Evolutionary conservation across 2,888 invertebrate species (phyloP), one percentile per base, ranked within the genome.

Genomic region (Hyalella azteca): DNA sequence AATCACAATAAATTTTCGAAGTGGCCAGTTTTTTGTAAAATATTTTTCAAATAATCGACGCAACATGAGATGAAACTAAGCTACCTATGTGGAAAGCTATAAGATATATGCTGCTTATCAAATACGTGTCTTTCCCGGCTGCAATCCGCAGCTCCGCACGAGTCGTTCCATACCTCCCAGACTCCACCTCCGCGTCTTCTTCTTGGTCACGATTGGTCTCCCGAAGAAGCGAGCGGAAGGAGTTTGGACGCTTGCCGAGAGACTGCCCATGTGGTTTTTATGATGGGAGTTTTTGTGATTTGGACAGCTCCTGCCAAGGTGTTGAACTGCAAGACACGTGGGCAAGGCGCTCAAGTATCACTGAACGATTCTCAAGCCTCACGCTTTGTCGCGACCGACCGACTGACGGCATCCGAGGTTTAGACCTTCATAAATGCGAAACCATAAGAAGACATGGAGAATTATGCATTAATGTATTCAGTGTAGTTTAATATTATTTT

Each of bases 171-270:
- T 66, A 66, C 66, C 39, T 36, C 15, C 29, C 15, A 36, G 66
- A 66, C 66, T 66, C 66, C 75, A 75, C 75, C 75, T n/a, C 75
- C 75, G 29, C 45, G n/a, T 75, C 75, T 75, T 75, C 75, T 26
- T 73, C 41, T 41, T 26, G 45, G 75, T 75, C 75, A 75, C 75
- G 75, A 75, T 75, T 75, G 75, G 75, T 75, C 75, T 66, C 66
- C 66, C 66, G 36, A 32, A 66, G 66, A 66, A 66, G 66, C 66
- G 66, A 66, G 66, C 66, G 66, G 66, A 66, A 66, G 66, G 66
- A 54, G 36, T 36, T 36, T 66, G 36, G 66, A 66, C 66, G 66
- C 66, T 66, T 66, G 66, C 66, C 39, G 66, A 66, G 66, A 32
- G 66, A 66, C 66, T 66, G 66, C 66, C 66, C 66, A 66, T 66